Base-by-base conservation (phyloP, 2,113 vertebrate species). In the Hyperopisus bebe region DNA sequence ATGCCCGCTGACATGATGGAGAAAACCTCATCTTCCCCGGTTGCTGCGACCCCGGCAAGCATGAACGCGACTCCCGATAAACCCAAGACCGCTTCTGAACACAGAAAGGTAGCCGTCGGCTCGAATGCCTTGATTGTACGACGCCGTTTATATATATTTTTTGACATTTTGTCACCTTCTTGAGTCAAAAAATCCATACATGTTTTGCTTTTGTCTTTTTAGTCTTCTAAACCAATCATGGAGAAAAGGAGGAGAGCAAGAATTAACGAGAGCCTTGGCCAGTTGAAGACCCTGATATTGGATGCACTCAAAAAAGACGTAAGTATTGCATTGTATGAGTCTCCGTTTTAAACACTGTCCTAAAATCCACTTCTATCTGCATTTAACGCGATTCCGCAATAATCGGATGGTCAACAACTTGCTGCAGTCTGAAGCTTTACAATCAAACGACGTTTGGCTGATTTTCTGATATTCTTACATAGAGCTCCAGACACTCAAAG, bases 401-500 rank as follows among this genome's bases (percentile, higher is more conserved):
- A 44, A 17, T 48, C 11, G 4, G 15, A 17, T 50, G n/a, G 53
- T 11, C 24, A 47, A 11, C 82, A 84, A 84, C 4, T 24, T 10
- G 82, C 42, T 47, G 42, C 74, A 42, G 7, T 2, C 4, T 19
- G 15, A 35, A 80, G 13, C 27, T 39, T 80, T 19, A 19, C 11
- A 70, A 70, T 31, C n/a, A 19, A 80, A 19, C 74, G 17, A 42
- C 74, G 35, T 80, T 80, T 42, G 35, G 31, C 13, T 80, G 74
- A 80, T 39, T 24, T 80, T 80, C 35, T 77, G 13, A 74, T 44
- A 86, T 88, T 66, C 62, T 53, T 55, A 70, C 17, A 66, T 94
- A 99, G 98, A 98, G 96, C 92, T 98, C 97, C 46, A 96, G 98
- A 92, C 98, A 99, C 94, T 99, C 98, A 39, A 99, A 99, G 94